Base-by-base conservation (phyloP, 2,797 vertebrate species). In the Phoxinus dragarum region DNA sequence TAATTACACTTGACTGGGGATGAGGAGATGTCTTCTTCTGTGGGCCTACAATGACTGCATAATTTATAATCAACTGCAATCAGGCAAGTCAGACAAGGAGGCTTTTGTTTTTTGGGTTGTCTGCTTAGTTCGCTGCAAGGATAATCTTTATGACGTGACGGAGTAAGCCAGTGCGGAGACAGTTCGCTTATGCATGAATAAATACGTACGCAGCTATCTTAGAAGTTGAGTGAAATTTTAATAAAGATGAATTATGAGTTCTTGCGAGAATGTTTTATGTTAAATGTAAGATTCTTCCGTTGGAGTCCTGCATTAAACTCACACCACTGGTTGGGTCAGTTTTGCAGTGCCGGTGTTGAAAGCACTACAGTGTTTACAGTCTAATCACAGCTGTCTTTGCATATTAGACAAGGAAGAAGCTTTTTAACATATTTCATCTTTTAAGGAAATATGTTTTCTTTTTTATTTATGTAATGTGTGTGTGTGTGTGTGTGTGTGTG, bases 1-100 rank as follows among this genome's bases (percentile, higher is more conserved):
- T 99, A 98, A 99, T 99, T 98, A 97, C 96, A 97, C 97, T 96
- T 97, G 97, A 98, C 97, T 97, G 97, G 96, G 69, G 94, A 97
- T 97, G 96, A 96, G 96, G 96, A 96, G 97, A 98, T 97, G 97
- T 99, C 97, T 98, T 98, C 97, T 97, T 98, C 96, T 97, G 97
- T 97, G 96, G 96, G 95, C 95, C 97, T 96, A 96, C 97, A 97
- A 93, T 96, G 97, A 96, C 96, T 97, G 96, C 97, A 97, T 98
- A 96, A 98, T 98, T 98, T 97, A 98, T 97, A 98, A 98, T 97
- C 96, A 97, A 97, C 95, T 93, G 94, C 96, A 97, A 96, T 98
- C 97, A 96, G 95, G 90, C 92, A 94, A 85, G 93, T 89, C 86
- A 75, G 56, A 86, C 14, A 54, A 82, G 59, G 92, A 92, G 91